A percentile compares a stretch with the other conserved stretches of the same genome.
Conservation (phyloP, 2,797 vertebrate species). For the Phrynocephalus forsythii region DNA sequence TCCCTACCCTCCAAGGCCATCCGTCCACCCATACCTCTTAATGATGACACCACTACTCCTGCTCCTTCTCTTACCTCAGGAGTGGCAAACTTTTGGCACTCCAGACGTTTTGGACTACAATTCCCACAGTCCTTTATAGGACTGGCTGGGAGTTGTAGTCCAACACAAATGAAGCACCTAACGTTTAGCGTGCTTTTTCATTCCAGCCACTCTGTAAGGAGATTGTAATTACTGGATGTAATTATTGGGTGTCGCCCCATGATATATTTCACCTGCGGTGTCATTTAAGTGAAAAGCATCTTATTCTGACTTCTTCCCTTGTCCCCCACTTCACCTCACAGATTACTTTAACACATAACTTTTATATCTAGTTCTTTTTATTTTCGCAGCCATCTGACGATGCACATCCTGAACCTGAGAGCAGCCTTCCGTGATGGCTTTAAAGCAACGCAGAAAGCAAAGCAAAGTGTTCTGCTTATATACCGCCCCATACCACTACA, state of each 20-base stretch:
- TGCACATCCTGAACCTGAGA: slow-evolving; percentile 31
- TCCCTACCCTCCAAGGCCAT: background rate
- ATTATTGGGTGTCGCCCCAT: background rate
- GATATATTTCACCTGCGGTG: slow-evolving; percentile 24
- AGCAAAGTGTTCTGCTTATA: no score
- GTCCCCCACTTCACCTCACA: background rate
- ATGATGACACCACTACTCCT: background rate
- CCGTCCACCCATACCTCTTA: background rate
- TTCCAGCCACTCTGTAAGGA: background rate
- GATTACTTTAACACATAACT: slow-evolving; percentile 27
- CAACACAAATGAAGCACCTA: no score
- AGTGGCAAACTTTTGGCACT: no score
- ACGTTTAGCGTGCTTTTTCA: background rate
- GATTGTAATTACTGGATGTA: background rate
- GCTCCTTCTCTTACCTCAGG: background rate
- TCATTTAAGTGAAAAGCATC: background rate
- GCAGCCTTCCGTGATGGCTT: slow-evolving; percentile 37
- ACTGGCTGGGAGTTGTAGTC: no score
- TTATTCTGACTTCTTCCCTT: no score
- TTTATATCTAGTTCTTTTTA: slow-evolving; percentile 24
- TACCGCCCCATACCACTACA: no score
- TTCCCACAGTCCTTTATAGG: no score
- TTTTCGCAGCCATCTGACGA: background rate
- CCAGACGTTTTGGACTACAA: no score
- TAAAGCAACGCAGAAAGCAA: background rate